Evolutionary conservation across 2,888 invertebrate genomes (phyloP), one percentile per base, ranked within the genome.

Genomic region (Lochmaea capreae): DNA sequence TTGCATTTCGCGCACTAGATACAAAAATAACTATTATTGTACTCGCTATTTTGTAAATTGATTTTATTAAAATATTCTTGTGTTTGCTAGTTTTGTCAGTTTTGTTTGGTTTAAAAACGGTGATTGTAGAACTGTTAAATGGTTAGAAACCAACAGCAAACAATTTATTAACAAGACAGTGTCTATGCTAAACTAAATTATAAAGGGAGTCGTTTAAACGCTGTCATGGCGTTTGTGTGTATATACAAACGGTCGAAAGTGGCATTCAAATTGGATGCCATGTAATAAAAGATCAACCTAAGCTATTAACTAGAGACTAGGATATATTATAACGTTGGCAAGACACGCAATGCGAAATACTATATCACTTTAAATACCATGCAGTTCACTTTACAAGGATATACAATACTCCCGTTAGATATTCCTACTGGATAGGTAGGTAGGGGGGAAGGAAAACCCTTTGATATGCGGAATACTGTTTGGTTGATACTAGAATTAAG

Each of bases 201-300:
- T 16, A n/a, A 52, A 16, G 33, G 14, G 9, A 26, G 58, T 58
- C 22, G 26, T 22, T 58, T 26, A 58, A 58, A 61, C 2, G 14
- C 14, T 33, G 5, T 59, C 14, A n/a, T 26, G n/a, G n/a, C 14
- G 39, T 61, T 61, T 61, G 49, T 61, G 33, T 62, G 22, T 49
- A 42, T 12, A 18, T 58, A 62, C 14, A 68, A 68, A 69, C 62
- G 61, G 61, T 62, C n/a, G 62, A 69, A 77, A 79, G 76, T 74
- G 78, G 74, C 77, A 78, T 79, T 78, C 72, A 79, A 78, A 79
- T 78, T 77, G 76, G 78, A 72, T 74, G 65, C 77, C 69, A 76
- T 75, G 69, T 76, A 75, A 74, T 71, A 77, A 79, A 79, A 77
- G 79, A 79, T 77, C 79, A 78, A 77, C 77, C 39, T 65, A 71